Base-by-base conservation (phyloP, 2,888 invertebrate genomes). In the Volucella inflata region DNA sequence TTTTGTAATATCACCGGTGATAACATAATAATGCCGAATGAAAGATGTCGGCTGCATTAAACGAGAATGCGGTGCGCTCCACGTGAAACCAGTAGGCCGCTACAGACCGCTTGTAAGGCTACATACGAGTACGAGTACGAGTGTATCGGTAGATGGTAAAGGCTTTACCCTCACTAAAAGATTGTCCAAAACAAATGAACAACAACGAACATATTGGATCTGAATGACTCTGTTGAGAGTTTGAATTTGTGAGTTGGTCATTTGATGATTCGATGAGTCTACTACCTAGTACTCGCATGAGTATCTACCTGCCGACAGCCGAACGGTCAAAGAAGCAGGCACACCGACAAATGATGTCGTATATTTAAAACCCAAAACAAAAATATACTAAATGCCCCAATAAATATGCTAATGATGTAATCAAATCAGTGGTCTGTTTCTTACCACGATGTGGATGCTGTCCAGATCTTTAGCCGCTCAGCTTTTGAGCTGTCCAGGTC, bases 311-410 rank as follows among this genome's bases (percentile, higher is more conserved):
- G 80, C 75, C 79, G 48, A 55, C 75, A 65, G 51, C 46, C 62
- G 53, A 9, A 57, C 21, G 57, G 59, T 40, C 76, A 55, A 70
- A 30, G 30, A 30, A 30, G 30, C 30, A 6, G 6, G 30, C 30
- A 30, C 30, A 40, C 76, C 81, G 81, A 77, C 81, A 80, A 85
- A 85, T 81, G 77, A 85, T 67, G 85, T 81, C 85, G 85, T 81
- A 85, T 85, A 77, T 85, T 85, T 85, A 85, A 85, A 81, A 85
- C 85, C 85, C 85, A 85, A 85, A 85, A 85, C 85, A 85, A 85
- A 85, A 85, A 85, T 85, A 81, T 85, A 85, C 85, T 85, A 85
- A 85, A 85, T 85, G 81, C 81, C 85, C 81, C 85, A 85, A 85
- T 85, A 85, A 85, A 85, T 85, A 85, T 85, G 80, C 85, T 85